Evolutionary conservation across 2,113 vertebrate species (phyloP).

Genomic region (Terrapene triunguis): DNA sequence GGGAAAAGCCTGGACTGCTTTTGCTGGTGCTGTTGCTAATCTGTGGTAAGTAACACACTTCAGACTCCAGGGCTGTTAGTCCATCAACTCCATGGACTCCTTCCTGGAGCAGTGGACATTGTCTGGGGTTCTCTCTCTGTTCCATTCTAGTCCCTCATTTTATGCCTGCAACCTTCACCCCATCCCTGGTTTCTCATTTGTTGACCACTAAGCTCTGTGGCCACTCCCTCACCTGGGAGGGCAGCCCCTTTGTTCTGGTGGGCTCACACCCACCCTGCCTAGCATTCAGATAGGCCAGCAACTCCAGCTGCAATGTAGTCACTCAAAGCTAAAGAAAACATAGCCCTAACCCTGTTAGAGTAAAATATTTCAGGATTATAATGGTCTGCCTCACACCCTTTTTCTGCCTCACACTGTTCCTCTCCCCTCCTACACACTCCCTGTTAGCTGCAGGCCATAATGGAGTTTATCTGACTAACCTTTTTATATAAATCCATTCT

Average conservation of each 20-base stretch:
- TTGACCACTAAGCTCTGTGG: not conserved
- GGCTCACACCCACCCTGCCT: not conserved
- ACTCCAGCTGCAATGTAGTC: not conserved
- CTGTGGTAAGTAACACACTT: not conserved
- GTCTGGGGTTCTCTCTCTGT: not conserved
- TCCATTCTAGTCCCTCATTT: not conserved
- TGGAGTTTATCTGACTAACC: not conserved
- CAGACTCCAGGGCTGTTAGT: not conserved
- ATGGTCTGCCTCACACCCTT: accelerated
- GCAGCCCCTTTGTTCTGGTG: not conserved
- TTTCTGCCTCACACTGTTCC: not conserved
- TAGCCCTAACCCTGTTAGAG: not conserved
- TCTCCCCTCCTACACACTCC: not conserved
- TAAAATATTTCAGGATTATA: accelerated
- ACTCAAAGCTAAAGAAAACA: not conserved
- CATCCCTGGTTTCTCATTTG: not conserved
- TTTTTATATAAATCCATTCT: not conserved
- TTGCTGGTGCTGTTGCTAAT: not conserved
- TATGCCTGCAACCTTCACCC: not conserved
- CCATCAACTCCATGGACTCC: not conserved
- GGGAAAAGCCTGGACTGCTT: not conserved
- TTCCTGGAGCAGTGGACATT: not conserved
- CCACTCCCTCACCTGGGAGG: not conserved
- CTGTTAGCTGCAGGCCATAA: accelerated
- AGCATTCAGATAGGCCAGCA: not conserved